Evolutionary conservation across 1,140 invertebrate genomes (phyloP), one percentile per base, ranked within the genome.

Genomic region (Drepana arcuata): DNA sequence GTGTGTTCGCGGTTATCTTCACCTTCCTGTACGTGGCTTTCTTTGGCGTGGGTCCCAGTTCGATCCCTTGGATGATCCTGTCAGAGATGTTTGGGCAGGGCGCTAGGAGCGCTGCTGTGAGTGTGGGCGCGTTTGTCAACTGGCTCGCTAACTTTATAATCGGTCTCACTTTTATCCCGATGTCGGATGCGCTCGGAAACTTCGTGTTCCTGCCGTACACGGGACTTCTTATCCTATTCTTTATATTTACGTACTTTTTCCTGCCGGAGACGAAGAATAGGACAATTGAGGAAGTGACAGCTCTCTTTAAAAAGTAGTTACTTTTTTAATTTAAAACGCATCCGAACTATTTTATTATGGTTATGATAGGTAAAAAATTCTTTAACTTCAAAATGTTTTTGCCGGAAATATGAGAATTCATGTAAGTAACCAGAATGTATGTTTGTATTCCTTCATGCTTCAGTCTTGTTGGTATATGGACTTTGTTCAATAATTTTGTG

Each of bases 201-300:
- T 98, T 96, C 77, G 95, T 94, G 52, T 99, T 99, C 87, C 88
- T 99, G 71, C 95, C 96, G 41, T 99, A 97, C 86, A 95, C 94
- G 74, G 91, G 91, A 51, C 90, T 97, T 65, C 88, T 99, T 64
- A 93, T 94, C 21, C 85, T 96, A 63, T 99, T 98, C 85, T 96
- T 94, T 90, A 89, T 95, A 60, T 98, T 98, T 85, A 96, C 95
- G n/a, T 98, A 97, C 81, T 93, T 94, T 77, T 95, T 95, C 86
- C 91, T 99, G 48, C 97, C 97, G 37, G 97, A 99, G 88, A 99
- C 97, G 33, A 99, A 98, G 85, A 98, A 98, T 79, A 96, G 95
- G 84, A 97, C 95, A 26, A 97, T 98, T 74, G 96, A 98, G 84
- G 96, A 99, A 81, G 97, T 99, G 58, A 87, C 94, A 49, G 91